Percentiles rank a stretch among this genome's conserved stretches.
phyloP scores from a whole-genome alignment of 2,888 invertebrate species.

The Trichacis sp. region DNA sequence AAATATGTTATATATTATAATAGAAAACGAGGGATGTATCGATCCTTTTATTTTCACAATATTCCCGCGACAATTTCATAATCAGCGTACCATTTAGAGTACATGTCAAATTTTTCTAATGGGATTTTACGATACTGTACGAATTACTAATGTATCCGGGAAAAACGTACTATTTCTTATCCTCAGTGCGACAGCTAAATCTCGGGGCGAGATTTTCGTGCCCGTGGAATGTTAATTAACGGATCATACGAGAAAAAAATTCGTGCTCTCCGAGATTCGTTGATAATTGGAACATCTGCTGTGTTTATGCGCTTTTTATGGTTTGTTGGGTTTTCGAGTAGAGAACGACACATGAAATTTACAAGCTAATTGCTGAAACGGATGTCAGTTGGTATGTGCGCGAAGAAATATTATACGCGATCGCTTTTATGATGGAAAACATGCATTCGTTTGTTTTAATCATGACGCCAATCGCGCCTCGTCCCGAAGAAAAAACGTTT shows the following conservation, averaged over 20 bases:
- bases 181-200: too few species aligned
- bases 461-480: background rate
- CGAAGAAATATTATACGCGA: background rate
- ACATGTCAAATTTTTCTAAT: too few species aligned
- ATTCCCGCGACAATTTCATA: too few species aligned
- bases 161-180: too few species aligned
- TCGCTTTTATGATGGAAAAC: background rate
- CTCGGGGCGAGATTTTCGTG: background rate
- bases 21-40: too few species aligned
- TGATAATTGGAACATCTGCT: conserved; percentile 2
- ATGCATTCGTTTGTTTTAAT: background rate
- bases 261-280: background rate
- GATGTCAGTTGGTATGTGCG: background rate
- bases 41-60: too few species aligned
- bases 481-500: background rate
- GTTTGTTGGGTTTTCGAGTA: conserved; percentile 1
- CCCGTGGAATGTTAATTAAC: background rate
- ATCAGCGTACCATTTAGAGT: too few species aligned
- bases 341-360: conserved; percentile 3
- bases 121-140: too few species aligned
- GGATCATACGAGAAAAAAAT: background rate
- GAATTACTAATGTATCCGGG: too few species aligned
- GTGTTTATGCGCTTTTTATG: conserved; percentile 2
- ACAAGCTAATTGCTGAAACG: conserved; percentile 2
- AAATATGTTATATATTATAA: too few species aligned